Evolutionary conservation across 2,797 vertebrate species (phyloP), one percentile per base, ranked within the genome.

Genomic region (Crotalus adamanteus): DNA sequence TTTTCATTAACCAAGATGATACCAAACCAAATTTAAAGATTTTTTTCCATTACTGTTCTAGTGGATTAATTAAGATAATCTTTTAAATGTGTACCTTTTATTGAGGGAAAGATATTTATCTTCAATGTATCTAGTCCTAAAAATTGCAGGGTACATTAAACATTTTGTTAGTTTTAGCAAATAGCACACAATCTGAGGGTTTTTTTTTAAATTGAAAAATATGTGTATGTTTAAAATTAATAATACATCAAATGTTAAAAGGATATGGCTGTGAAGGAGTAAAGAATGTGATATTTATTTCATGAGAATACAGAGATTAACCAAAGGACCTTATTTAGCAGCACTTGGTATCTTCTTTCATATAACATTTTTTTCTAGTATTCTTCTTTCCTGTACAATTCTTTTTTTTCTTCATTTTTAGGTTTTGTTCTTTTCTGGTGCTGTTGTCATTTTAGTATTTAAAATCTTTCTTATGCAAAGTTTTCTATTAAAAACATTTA

Each of bases 191-290:
- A 98, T 98, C 98, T 96, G 96, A 96, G 95, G 95, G 92, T 94
- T 94, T 95, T 94, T 97, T 97, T 1, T 97, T 37, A 37, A 97
- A 97, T 97, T 98, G 97, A 97, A 87, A 95, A 97, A 96, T 42
- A 42, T 37, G 97, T 97, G 97, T 97, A 86, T 94, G 95, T 97
- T 98, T 94, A 97, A 96, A 94, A 98, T 98, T 97, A 98, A 98
- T 98, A 98, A 98, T 98, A 98, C 97, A 98, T 98, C 98, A 98
- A 97, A 98, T 96, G 94, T 98, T 97, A 97, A 97, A 97, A 96
- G 94, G 91, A 96, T 96, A 94, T 86, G 94, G 95, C 96, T 25
- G 90, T 89, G 47, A 94, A 91, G 94, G 94, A 83, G 93, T 91
- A 22, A 94, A 94, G 90, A 93, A 94, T 22, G 93, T 57, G 13